Conservation (phyloP, 2,113 vertebrate genomes). For the Rana temporaria region DNA sequence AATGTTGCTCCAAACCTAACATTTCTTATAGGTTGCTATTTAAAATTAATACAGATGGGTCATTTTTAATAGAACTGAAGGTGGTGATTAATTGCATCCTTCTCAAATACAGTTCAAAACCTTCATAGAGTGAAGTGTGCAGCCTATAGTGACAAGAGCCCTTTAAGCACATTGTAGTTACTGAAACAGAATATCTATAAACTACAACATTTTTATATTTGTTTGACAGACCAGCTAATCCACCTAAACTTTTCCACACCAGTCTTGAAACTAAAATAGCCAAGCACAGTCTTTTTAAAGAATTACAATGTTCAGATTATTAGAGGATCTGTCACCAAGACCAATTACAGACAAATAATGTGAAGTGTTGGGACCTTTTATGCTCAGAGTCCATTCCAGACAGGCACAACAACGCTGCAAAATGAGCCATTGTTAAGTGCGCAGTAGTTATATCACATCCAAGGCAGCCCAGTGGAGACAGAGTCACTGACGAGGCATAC, state of each 20-base stretch:
- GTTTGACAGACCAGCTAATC: background rate
- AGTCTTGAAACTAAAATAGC: background rate
- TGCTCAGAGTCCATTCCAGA: background rate
- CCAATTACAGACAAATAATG: slow-evolving; percentile 45
- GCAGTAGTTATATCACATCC: background rate
- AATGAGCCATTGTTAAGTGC: slow-evolving; percentile 5
- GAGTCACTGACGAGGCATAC: background rate
- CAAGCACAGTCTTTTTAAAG: background rate
- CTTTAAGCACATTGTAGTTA: too few relatives aligned
- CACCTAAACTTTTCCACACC: background rate
- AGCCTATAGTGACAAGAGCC: too few relatives aligned
- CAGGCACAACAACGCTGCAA: background rate
- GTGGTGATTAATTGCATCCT: too few relatives aligned
- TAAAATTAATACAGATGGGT: too few relatives aligned
- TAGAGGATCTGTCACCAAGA: background rate
- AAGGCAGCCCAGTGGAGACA: background rate
- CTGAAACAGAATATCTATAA: too few relatives aligned
- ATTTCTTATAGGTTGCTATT: too few relatives aligned
- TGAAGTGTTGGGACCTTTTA: background rate
- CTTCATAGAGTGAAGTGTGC: too few relatives aligned
- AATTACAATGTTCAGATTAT: background rate
- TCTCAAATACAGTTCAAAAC: too few relatives aligned
- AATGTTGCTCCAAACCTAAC: too few relatives aligned
- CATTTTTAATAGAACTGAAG: too few relatives aligned
- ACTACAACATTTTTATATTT: too few relatives aligned